Evolutionary conservation across 2,113 vertebrate genomes (phyloP), one percentile per base, ranked within the genome.

Genomic region (Antennarius striatus): DNA sequence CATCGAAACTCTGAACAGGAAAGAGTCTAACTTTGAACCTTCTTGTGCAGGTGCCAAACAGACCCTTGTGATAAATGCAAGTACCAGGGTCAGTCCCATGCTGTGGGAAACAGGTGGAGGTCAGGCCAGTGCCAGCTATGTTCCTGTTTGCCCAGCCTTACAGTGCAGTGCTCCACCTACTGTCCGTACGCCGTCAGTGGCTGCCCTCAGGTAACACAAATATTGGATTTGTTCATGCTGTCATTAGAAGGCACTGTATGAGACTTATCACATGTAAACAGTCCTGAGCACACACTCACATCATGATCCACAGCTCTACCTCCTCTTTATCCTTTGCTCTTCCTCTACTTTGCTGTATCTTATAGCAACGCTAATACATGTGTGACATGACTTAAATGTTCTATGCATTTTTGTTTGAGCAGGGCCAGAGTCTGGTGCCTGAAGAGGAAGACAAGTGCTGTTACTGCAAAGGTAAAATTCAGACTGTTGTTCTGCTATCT

Each of bases 81-180:
- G 48, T 84, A 92, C 71, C 89, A 85, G 1, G 93, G 94, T 72
- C 89, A 30, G 5, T 36, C 80, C 15, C 87, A 90, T 3, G 52
- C 51, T 0, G 81, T 92, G 0, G 94, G 94, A 1, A 93, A 95
- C 46, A 92, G 93, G 66, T 96, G 96, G 96, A 89, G 72, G 3
- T 79, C 75, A 1, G 91, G 87, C 0, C 84, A 79, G 4, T 98
- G 96, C 70, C 86, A 60, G 4, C 82, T 96, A 42, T 98, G 96
- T 73, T 92, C 93, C 67, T 98, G 96, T 81, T 84, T 93, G 63
- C 77, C 91, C 1, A 85, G 90, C 15, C 85, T 90, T 2, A 90
- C 60, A 0, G 88, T 93, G 28, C 90, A 71, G 16, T 97, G 95
- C 16, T 87, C 91, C 15, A 86, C 81, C 10, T 96, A 92, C 84